phyloP scores from a whole-genome alignment of 2,888 invertebrate species.

The Calameuta pallipes region DNA sequence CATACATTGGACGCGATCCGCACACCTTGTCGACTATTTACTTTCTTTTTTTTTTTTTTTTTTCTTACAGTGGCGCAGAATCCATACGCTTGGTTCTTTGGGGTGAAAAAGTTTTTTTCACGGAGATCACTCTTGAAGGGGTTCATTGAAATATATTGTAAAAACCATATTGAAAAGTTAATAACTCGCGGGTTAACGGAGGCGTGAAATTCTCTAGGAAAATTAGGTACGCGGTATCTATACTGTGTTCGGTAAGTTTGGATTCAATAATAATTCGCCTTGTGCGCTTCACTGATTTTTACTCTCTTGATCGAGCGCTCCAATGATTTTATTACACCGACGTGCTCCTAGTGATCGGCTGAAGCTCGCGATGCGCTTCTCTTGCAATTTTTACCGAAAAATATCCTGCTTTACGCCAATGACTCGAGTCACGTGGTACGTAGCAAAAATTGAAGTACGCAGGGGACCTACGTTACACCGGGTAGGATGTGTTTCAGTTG shows the following conservation, averaged over 20 bases:
- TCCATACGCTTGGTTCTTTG: neutral
- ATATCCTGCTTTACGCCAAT: neutral
- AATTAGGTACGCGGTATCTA: neutral
- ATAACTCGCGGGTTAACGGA: neutral
- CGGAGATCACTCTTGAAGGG: neutral
- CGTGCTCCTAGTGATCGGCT: neutral
- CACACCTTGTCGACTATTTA: conserved; percentile 18
- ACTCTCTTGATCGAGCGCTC: neutral
- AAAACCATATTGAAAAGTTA: neutral
- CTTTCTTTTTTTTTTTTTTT: conserved; percentile 32
- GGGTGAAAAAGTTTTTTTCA: neutral
- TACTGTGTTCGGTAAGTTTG: neutral
- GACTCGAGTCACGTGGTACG: neutral
- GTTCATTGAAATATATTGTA: neutral
- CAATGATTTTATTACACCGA: neutral
- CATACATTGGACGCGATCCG: conserved; percentile 36
- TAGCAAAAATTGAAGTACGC: neutral
- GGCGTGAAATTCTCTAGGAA: neutral
- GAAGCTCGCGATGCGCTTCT: neutral
- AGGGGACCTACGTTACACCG: neutral
- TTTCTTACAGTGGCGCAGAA: conserved; percentile 30
- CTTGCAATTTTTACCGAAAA: neutral
- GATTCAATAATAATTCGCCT: neutral
- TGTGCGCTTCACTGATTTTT: neutral
- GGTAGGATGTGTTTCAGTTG: neutral